A percentile compares a stretch with the other conserved stretches of the same genome.
Evolutionary conservation across 2,888 invertebrate genomes (phyloP).

Genomic region (Cryptophagus acutangulus): DNA sequence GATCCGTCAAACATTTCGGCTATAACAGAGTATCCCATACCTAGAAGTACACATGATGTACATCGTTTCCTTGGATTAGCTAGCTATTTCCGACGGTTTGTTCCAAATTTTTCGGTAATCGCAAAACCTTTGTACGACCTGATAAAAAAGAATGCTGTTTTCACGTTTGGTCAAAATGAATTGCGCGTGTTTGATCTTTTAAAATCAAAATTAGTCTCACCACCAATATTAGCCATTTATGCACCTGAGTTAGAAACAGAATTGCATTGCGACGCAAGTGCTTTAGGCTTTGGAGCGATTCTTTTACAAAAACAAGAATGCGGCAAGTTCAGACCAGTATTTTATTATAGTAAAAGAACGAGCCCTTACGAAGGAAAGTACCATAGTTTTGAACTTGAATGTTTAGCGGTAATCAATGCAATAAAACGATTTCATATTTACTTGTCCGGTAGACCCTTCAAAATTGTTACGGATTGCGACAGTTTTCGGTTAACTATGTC

Average conservation of each 20-base stretch:
- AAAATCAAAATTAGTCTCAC: slow-evolving; percentile 17
- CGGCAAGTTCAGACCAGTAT: slow-evolving; percentile 29
- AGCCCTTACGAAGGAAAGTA: slow-evolving; percentile 4
- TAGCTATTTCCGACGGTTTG: no score
- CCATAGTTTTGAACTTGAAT: slow-evolving; percentile 13
- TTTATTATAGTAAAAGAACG: slow-evolving; percentile 11
- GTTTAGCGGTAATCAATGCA: slow-evolving; percentile 12
- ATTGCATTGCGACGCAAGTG: slow-evolving; percentile 34
- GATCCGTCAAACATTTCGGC: slow-evolving; percentile 15
- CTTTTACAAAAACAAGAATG: slow-evolving; percentile 20
- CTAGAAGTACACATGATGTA: slow-evolving; percentile 13
- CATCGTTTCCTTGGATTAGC: no score
- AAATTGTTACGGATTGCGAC: no score
- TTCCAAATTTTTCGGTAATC: no score
- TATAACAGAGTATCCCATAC: slow-evolving; percentile 21
- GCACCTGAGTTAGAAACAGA: slow-evolving; percentile 29
- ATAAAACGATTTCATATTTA: slow-evolving; percentile 15
- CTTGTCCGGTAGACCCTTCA: slow-evolving; percentile 11
- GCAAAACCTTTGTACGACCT: slow-evolving; percentile 27
- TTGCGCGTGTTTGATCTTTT: slow-evolving; percentile 23
- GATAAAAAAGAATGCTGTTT: slow-evolving; percentile 26
- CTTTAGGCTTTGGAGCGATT: slow-evolving; percentile 28
- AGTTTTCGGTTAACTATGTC: no score
- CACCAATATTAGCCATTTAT: slow-evolving; percentile 26
- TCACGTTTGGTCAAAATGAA: slow-evolving; percentile 22